Percentiles rank a stretch among this genome's conserved stretches.
phyloP scores from a whole-genome alignment of 2,113 vertebrate genomes.

The Daubentonia madagascariensis region DNA sequence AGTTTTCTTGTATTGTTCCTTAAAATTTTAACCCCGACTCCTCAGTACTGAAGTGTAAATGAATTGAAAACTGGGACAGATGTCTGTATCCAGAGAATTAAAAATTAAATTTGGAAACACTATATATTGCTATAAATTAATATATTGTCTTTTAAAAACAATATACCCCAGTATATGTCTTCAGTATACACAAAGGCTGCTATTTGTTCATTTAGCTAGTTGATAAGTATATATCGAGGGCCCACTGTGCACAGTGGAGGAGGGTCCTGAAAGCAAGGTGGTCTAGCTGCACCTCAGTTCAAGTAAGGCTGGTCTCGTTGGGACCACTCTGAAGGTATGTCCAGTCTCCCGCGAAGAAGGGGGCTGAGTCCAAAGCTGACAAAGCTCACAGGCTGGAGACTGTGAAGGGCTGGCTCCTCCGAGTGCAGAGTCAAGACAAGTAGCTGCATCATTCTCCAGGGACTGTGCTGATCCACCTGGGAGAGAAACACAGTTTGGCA shows the following conservation, averaged over 20 bases:
- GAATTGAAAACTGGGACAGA: neutral
- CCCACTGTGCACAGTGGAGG: accelerated
- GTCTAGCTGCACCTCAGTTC: neutral
- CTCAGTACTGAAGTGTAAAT: too few species aligned
- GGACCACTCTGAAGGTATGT: too few species aligned
- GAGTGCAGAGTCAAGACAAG: neutral
- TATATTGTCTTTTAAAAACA: neutral
- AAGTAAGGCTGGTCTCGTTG: accelerated
- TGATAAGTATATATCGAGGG: accelerated
- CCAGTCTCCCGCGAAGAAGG: too few species aligned
- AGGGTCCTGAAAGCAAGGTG: accelerated
- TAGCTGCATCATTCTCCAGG: too few species aligned
- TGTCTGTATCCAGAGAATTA: neutral
- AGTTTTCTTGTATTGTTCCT: neutral
- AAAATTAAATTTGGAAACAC: neutral
- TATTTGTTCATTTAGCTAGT: neutral
- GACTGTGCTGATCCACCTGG: neutral
- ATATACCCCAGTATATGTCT: accelerated
- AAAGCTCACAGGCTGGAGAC: neutral
- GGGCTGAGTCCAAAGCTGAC: too few species aligned
- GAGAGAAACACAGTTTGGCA: too few species aligned
- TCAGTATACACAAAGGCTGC: neutral
- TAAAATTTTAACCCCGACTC: too few species aligned
- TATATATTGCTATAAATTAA: neutral
- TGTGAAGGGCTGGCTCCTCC: neutral